phyloP scores from a whole-genome alignment of 2,888 invertebrate species.

The Stenolophus ochropezus region DNA sequence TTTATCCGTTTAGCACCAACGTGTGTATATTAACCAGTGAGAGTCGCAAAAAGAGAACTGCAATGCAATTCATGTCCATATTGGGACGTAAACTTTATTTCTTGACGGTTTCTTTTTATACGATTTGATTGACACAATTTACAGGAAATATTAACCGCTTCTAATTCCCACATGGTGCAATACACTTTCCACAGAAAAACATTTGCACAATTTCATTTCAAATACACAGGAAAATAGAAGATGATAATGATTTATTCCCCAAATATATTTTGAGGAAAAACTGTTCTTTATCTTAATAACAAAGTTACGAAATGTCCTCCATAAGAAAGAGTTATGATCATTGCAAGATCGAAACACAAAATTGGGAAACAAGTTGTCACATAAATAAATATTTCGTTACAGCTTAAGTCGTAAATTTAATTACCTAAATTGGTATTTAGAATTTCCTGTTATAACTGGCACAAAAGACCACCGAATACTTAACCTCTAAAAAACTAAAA shows the following conservation, averaged over 20 bases:
- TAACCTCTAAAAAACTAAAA: not conserved
- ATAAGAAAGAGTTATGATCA: slow-evolving; percentile 1
- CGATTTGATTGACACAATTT: not conserved
- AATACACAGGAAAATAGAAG: too few relatives aligned
- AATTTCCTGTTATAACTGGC: slow-evolving; percentile 15
- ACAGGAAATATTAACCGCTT: not conserved
- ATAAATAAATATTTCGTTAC: slow-evolving; percentile 38
- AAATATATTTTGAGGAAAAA: not conserved
- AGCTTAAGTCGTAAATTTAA: slow-evolving; percentile 24
- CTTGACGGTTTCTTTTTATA: not conserved
- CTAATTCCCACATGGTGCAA: not conserved
- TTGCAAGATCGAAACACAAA: slow-evolving; percentile 29
- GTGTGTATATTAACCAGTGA: not conserved
- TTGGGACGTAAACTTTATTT: not conserved
- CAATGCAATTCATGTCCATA: not conserved
- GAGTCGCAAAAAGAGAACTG: not conserved
- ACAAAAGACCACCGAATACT: not conserved
- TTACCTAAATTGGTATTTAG: slow-evolving; percentile 13
- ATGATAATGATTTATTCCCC: too few relatives aligned
- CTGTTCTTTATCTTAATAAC: not conserved
- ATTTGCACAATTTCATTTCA: not conserved
- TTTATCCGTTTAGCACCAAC: not conserved
- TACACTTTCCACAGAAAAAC: not conserved
- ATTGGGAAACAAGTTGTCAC: slow-evolving; percentile 36
- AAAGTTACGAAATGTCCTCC: slow-evolving; percentile 11